A percentile compares a stretch with the other conserved stretches of the same genome.
phyloP scores from a whole-genome alignment of 2,888 invertebrate genomes.

The Philopedon plagiatum region DNA sequence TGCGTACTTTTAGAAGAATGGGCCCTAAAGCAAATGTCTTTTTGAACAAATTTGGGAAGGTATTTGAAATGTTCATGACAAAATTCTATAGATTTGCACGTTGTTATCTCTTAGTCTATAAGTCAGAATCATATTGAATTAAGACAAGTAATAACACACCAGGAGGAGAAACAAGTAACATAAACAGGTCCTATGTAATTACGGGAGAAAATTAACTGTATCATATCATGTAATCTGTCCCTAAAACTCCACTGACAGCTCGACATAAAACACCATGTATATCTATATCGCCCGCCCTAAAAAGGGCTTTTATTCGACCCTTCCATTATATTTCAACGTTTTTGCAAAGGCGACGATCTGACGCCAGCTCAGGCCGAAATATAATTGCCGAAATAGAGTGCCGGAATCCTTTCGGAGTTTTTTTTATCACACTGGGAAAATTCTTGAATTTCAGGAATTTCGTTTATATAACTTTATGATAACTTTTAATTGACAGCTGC shows the following conservation, averaged over 20 bases:
- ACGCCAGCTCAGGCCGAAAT: not conserved
- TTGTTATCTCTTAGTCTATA: too few species aligned
- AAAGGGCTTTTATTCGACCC: not conserved
- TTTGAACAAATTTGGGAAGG: too few species aligned
- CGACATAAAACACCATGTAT: not conserved
- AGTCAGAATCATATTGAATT: too few species aligned
- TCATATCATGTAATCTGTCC: too few species aligned
- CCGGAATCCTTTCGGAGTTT: not conserved
- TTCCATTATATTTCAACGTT: conserved; percentile 8
- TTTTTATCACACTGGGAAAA: not conserved
- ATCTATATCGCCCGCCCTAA: not conserved
- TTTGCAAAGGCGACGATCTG: conserved; percentile 4
- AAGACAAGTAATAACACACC: too few species aligned
- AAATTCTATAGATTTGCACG: too few species aligned
- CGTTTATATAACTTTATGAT: not conserved
- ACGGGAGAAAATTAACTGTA: too few species aligned
- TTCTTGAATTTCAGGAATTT: conserved; percentile 1
- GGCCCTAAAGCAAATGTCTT: too few species aligned
- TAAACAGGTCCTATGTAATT: too few species aligned
- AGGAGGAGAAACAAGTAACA: too few species aligned
- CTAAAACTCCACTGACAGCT: not conserved
- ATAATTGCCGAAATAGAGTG: conserved; percentile 12
- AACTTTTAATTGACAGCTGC: not conserved
- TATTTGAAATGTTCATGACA: too few species aligned
- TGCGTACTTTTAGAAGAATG: too few species aligned